Evolutionary conservation across 2,113 vertebrate genomes (phyloP).

Genomic region (Leiothrix lutea): DNA sequence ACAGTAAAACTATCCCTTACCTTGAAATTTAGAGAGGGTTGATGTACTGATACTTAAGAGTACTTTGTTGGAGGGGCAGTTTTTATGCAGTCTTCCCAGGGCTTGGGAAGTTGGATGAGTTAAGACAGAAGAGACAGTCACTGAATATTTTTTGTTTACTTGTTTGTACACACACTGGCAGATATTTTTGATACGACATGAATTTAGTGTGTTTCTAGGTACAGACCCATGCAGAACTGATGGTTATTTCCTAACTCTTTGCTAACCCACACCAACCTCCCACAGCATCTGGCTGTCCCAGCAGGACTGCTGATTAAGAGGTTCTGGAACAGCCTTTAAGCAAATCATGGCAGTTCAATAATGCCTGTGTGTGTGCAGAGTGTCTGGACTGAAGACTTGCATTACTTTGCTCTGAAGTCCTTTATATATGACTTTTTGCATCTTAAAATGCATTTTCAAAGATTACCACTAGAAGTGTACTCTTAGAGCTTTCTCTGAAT

Average conservation of each 20-base stretch:
- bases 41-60: neutral
- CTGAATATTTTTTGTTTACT: neutral
- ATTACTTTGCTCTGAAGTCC: neutral
- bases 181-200: fast-evolving
- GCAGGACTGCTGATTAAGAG: neutral
- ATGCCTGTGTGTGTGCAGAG: neutral
- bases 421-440: neutral
- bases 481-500: neutral
- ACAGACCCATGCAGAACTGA: neutral
- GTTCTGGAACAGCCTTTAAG: neutral
- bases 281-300: fast-evolving
- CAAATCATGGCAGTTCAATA: neutral
- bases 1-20: neutral
- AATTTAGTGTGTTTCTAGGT: neutral
- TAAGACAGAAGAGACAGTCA: neutral
- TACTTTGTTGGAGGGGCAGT: neutral
- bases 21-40: neutral
- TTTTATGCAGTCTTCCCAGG: neutral
- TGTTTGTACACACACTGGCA: neutral
- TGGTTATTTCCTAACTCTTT: neutral
- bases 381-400: neutral
- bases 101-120: neutral
- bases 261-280: neutral
- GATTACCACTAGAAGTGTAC: neutral
- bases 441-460: neutral